Percentiles rank a stretch among this genome's conserved stretches.
These are phyloP conservation scores for Drosophila diplacantha DNA, from an alignment of 2,888 invertebrate genomes.

Conservation along the genomic window DNA sequence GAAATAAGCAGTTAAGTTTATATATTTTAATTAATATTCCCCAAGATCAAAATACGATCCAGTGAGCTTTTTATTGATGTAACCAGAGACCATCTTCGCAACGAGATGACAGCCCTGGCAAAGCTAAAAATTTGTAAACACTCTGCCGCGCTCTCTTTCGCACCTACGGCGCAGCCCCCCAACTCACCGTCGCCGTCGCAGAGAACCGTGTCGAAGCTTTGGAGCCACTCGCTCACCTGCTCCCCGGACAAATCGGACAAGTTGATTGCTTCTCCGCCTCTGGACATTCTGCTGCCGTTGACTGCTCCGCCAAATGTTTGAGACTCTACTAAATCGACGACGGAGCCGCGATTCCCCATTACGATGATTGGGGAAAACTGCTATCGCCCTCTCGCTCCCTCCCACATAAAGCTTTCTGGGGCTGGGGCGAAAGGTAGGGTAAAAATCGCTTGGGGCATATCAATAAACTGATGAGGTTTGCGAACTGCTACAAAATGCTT, in stretches of 20 bases:
- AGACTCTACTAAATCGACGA: slow-evolving; percentile 28
- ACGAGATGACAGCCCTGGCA: slow-evolving; percentile 12
- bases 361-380: slow-evolving; percentile 19
- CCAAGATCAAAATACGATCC: not conserved
- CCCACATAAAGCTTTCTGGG: slow-evolving; percentile 4
- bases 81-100: not conserved
- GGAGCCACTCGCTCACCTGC: slow-evolving; percentile 82
- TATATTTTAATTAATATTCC: not conserved
- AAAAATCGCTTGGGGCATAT: slow-evolving; percentile 4
- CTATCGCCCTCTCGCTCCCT: slow-evolving; percentile 18
- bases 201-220: slow-evolving; percentile 88
- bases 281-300: slow-evolving; percentile 67
- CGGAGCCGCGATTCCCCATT: slow-evolving; percentile 12
- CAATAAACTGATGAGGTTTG: not conserved
- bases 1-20: not conserved
- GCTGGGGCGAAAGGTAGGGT: not conserved
- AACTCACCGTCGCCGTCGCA: slow-evolving; percentile 90
- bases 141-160: slow-evolving; percentile 1
- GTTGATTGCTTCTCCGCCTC: slow-evolving; percentile 76
- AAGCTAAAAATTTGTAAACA: slow-evolving; percentile 10
- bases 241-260: slow-evolving; percentile 80
- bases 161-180: not conserved
- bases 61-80: slow-evolving; percentile 3
- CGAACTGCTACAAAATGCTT: slow-evolving; percentile 22
- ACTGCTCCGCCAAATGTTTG: slow-evolving; percentile 39